phyloP scores from a whole-genome alignment of 2,113 vertebrate species.

The Pteropus alecto region DNA sequence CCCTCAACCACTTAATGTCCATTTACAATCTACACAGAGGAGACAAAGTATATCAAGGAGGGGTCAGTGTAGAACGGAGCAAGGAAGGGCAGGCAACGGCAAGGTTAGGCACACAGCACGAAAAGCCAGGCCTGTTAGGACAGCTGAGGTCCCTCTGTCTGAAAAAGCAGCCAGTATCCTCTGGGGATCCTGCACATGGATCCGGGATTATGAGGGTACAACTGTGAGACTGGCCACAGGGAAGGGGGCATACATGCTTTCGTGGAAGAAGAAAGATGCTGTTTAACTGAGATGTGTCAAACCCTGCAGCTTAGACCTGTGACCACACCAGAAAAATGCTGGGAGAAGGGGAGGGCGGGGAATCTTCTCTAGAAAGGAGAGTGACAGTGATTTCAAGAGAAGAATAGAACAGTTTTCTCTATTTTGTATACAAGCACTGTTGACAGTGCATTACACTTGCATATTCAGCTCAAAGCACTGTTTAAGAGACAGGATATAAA shows the following conservation, averaged over 20 bases:
- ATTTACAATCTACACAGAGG: constrained; percentile 79
- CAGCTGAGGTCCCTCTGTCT: background rate
- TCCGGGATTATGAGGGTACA: background rate
- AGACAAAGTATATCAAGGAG: constrained; percentile 73
- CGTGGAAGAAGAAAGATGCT: background rate
- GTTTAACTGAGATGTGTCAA: background rate
- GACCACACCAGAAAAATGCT: background rate
- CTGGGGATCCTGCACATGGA: background rate
- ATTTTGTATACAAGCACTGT: background rate
- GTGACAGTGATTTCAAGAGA: background rate
- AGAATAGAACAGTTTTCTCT: background rate
- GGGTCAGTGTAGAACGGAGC: constrained; percentile 34
- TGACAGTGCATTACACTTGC: too few species aligned
- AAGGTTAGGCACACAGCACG: constrained; percentile 40
- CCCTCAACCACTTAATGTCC: constrained; percentile 82
- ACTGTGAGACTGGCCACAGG: background rate
- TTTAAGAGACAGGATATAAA: background rate
- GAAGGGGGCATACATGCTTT: background rate
- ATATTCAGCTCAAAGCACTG: background rate
- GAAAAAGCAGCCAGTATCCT: background rate
- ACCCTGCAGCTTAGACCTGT: background rate
- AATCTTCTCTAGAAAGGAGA: background rate
- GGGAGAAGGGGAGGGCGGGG: background rate
- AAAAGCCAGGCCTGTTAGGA: constrained; percentile 55
- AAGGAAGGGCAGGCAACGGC: background rate